Conservation (phyloP, 2,113 vertebrate genomes). For the Rhipidura dahli region DNA sequence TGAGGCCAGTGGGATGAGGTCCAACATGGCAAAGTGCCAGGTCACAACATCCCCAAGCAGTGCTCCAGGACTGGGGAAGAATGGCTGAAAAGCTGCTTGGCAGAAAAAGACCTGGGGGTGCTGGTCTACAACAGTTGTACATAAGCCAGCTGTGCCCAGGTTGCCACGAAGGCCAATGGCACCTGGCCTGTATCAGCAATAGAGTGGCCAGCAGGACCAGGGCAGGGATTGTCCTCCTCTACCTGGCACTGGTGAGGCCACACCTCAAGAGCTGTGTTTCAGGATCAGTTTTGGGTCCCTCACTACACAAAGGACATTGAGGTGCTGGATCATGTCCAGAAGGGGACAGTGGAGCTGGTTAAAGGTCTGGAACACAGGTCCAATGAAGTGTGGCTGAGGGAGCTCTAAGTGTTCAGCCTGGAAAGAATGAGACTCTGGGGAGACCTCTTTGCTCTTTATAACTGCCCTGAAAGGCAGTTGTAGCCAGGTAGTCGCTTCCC, state of each 20-base stretch:
- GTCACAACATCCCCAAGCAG: background rate
- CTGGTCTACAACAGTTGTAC: background rate
- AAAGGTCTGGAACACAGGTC: too few relatives aligned
- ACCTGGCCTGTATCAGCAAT: background rate
- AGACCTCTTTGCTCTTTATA: background rate
- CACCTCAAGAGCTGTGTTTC: background rate
- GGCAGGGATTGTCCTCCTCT: background rate
- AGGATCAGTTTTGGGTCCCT: background rate
- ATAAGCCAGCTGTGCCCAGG: background rate
- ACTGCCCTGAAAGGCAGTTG: background rate
- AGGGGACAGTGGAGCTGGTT: background rate
- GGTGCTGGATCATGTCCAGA: background rate
- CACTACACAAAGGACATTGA: background rate
- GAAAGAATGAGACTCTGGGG: background rate
- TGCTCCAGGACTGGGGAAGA: background rate
- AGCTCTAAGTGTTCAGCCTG: background rate
- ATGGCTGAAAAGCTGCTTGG: background rate
- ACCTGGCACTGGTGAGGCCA: rapidly evolving
- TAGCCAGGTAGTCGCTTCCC: background rate
- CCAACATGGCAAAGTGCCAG: rapidly evolving
- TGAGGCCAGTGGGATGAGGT: background rate
- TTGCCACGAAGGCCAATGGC: background rate
- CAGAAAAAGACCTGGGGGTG: background rate
- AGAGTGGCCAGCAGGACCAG: background rate
- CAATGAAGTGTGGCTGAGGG: background rate